These are phyloP conservation scores for Benitochromis conjunctus DNA, from an alignment of 2,113 vertebrate genomes.

Conservation along the genomic window DNA sequence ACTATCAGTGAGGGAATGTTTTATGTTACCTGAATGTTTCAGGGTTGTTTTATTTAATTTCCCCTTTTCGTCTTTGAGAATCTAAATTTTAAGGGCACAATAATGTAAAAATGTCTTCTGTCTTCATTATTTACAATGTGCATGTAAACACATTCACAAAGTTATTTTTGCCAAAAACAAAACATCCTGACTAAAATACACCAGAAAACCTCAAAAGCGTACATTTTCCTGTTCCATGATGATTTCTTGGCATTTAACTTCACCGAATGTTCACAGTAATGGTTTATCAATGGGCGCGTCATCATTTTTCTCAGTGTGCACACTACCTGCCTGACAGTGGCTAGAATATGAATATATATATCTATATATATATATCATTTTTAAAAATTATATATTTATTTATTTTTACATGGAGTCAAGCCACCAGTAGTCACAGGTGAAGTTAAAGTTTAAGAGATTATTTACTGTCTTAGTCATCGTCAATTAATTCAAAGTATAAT, in stretches of 20 bases:
- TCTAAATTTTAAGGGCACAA: not conserved
- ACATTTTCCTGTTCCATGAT: not conserved
- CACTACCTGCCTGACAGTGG: not conserved
- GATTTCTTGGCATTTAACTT: not conserved
- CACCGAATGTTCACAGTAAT: not conserved
- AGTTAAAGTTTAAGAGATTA: not conserved
- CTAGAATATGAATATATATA: not conserved
- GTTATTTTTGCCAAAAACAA: not conserved
- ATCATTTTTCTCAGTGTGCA: not conserved
- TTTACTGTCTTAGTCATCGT: not conserved
- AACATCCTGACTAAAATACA: not conserved
- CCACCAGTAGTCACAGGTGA: not conserved
- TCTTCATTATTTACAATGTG: not conserved
- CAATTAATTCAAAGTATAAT: not conserved
- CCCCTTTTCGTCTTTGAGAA: not conserved
- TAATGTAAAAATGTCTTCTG: not conserved
- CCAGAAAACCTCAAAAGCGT: not conserved
- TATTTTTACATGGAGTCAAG: not conserved
- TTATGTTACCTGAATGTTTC: too few relatives aligned
- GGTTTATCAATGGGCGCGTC: not conserved
- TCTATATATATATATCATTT: not conserved
- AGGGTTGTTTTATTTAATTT: not conserved
- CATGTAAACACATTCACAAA: not conserved
- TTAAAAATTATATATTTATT: too few relatives aligned
- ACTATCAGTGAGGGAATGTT: not conserved